These are phyloP conservation scores for Caenorhabditis sp. DNA, from an alignment of 2,888 invertebrate species.

Conservation along the genomic window DNA sequence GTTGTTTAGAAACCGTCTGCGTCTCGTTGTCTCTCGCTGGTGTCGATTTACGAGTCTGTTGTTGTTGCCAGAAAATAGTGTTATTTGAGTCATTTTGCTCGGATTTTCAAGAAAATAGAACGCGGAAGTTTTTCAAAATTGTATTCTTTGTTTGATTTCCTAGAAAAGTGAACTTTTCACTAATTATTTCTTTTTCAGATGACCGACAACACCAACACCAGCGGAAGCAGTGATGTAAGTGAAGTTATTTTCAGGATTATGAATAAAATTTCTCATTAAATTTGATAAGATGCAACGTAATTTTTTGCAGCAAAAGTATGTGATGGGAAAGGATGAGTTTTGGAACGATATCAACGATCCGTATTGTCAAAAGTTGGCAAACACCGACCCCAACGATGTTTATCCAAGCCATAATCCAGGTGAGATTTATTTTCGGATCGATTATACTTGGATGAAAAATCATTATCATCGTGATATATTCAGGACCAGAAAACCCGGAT, in stretches of 20 bases:
- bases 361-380: conserved; percentile 74
- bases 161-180: neutral
- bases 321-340: conserved; percentile 76
- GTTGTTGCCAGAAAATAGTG: conserved; percentile 20
- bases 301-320: conserved; percentile 66
- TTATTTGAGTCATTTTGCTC: conserved; percentile 20
- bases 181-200: conserved; percentile 34
- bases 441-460: no score
- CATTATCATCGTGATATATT: neutral
- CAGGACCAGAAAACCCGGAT: conserved; percentile 81
- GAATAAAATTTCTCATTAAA: neutral
- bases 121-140: neutral
- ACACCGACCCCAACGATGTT: conserved; percentile 75
- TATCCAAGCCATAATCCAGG: conserved; percentile 81
- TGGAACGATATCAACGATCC: conserved; percentile 77
- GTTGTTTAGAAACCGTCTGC: conserved; percentile 38
- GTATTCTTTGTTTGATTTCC: conserved; percentile 5
- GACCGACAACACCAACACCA: conserved; percentile 5
- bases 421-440: conserved; percentile 38
- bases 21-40: conserved; percentile 23
- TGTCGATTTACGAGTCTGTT: conserved; percentile 61
- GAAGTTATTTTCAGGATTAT: neutral
- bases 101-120: conserved; percentile 16
- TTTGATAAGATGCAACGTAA: neutral
- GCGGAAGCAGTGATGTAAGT: conserved; percentile 45